Conservation (phyloP, 2,113 vertebrate genomes). For the Triplophysa dalaica region DNA sequence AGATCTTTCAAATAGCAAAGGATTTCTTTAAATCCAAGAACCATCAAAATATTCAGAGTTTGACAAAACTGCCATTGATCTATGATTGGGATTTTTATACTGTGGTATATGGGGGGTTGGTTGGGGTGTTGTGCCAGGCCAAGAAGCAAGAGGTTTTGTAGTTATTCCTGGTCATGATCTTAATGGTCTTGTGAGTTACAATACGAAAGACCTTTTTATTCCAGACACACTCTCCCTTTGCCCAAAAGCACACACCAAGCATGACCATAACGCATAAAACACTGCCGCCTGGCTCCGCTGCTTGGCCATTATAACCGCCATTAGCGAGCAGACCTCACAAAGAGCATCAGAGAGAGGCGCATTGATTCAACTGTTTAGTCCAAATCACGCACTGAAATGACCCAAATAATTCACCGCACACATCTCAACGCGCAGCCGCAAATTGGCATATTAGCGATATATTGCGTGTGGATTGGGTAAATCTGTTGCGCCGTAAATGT, state of each 20-base stretch:
- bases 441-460: slow-evolving; percentile 41
- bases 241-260: slow-evolving; percentile 64
- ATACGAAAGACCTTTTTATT: slow-evolving; percentile 65
- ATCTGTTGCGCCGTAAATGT: slow-evolving; percentile 11
- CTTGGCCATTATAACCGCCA: slow-evolving; percentile 46
- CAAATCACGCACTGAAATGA: slow-evolving; percentile 62
- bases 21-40: not conserved
- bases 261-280: slow-evolving; percentile 69
- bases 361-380: slow-evolving; percentile 61
- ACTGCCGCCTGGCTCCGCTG: slow-evolving; percentile 44
- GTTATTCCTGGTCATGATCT: slow-evolving; percentile 75
- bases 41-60: not conserved
- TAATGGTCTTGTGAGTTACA: slow-evolving; percentile 52
- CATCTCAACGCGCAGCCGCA: slow-evolving; percentile 15
- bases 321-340: slow-evolving; percentile 48
- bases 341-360: slow-evolving; percentile 41
- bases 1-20: not conserved
- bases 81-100: not conserved
- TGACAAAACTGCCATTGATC: slow-evolving; percentile 6
- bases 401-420: slow-evolving; percentile 52
- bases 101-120: slow-evolving; percentile 21
- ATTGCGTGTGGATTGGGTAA: slow-evolving; percentile 51
- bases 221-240: slow-evolving; percentile 67
- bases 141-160: slow-evolving; percentile 52
- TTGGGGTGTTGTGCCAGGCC: not conserved